Evolutionary conservation across 1,140 invertebrate species (phyloP).

Genomic region (Saccostrea glomerata): DNA sequence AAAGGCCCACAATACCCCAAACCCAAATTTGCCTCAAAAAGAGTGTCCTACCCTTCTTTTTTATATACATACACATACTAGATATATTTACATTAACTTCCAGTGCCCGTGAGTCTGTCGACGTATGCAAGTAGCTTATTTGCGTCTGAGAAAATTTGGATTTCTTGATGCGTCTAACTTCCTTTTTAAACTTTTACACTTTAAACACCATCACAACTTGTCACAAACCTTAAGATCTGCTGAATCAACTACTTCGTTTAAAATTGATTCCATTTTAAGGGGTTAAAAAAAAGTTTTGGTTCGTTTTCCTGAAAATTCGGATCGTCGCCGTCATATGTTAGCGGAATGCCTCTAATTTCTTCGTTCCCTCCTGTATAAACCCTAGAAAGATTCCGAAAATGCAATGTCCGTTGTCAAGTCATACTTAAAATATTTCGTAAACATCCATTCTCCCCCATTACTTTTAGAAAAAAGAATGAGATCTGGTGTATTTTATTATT

Average conservation of each 20-base stretch:
- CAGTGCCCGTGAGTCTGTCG: no score
- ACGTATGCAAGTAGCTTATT: no score
- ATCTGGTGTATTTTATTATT: neutral
- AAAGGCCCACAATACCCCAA: no score
- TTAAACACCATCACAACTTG: neutral
- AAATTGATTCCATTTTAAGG: conserved; percentile 35
- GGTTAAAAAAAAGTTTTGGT: neutral
- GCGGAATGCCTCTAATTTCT: neutral
- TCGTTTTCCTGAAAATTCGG: conserved; percentile 8
- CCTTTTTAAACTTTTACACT: neutral
- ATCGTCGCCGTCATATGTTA: neutral
- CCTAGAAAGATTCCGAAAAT: neutral
- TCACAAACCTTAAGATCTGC: conserved; percentile 45
- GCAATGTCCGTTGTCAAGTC: neutral
- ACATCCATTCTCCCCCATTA: neutral
- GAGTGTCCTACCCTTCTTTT: no score
- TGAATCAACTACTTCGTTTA: conserved; percentile 45
- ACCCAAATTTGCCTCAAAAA: no score
- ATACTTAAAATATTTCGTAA: neutral
- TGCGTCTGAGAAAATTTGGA: neutral
- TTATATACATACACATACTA: no score
- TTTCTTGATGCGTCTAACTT: neutral
- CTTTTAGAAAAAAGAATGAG: neutral
- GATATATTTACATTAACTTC: no score
- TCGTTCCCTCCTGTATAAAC: neutral